These are phyloP conservation scores for Dasypolia templi DNA, from an alignment of 2,888 invertebrate genomes.

Conservation along the genomic window DNA sequence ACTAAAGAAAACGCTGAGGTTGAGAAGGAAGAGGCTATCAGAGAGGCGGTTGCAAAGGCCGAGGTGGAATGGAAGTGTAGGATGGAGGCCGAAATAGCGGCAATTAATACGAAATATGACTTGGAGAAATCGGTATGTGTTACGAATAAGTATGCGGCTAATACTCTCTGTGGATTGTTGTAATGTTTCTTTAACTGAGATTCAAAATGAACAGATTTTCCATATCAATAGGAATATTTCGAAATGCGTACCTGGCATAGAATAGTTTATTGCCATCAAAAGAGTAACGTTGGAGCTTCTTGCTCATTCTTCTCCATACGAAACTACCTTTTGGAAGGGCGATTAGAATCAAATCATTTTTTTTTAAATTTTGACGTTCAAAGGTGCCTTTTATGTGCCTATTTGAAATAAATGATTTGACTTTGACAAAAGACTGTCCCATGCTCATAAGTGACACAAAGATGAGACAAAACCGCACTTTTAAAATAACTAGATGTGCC, in stretches of 20 bases:
- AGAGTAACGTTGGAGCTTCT: no score
- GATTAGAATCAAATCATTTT: no score
- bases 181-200: not conserved
- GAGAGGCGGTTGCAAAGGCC: conserved; percentile 88
- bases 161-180: not conserved
- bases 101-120: conserved; percentile 86
- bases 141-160: not conserved
- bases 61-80: conserved; percentile 91
- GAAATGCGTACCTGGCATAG: not conserved
- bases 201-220: not conserved
- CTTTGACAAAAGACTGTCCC: no score
- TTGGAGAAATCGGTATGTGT: conserved; percentile 88
- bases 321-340: no score
- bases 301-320: no score
- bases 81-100: conserved; percentile 73
- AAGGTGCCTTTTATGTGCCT: no score
- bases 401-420: no score
- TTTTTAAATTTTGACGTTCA: no score
- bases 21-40: conserved; percentile 90
- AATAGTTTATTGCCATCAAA: no score
- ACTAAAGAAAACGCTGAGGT: conserved; percentile 92
- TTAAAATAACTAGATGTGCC: not conserved
- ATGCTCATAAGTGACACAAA: not conserved
- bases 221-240: not conserved
- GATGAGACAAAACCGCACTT: no score